Base-by-base conservation (phyloP, 2,797 vertebrate species). In the Arnoldichthys spilopterus region DNA sequence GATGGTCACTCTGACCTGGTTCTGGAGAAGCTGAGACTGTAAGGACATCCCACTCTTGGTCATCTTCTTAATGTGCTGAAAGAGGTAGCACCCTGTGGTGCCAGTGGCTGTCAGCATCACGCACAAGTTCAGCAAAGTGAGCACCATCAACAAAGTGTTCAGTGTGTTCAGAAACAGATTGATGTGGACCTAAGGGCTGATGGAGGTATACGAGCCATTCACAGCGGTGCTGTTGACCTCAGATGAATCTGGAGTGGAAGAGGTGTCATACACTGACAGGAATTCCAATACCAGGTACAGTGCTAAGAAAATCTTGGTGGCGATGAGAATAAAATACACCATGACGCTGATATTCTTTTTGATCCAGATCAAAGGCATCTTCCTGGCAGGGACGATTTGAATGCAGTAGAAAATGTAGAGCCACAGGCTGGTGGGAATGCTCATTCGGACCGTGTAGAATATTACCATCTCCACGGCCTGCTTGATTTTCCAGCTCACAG, bases 21-120 rank as follows among this genome's bases (percentile, higher is more conserved):
- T 79, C 63, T 56, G 43, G 20, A 83, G 74, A n/a, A 20, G 20
- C 47, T 74, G 74, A 61, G 61, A 68, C 18, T 45, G 18, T 9
- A 63, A 54, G 8, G 37, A 26, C 16, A 2, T 54, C 20, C 30
- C 58, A 22, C 32, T 76, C 5, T 43, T 34, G 26, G 49, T 61
- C 77, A 83, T 79, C 32, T 59, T 79, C 45, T 63, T 68, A 30
- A 83, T 79, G 62, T 83, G 77, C 16, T 26, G 6, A 68, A 32
- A 34, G 40, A 73, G 73, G 68, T 76, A 83, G 8, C 37, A 15
- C 45, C 66, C 77, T 6, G 45, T 83, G 26, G 54, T 16, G 8
- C 73, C 11, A 6, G 61, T 63, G 1, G 61, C 63, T 71, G 26
- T 15, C 26, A 74, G 16, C 76, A 76, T 79, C 18, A 66, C 26